Evolutionary conservation across 2,888 invertebrate genomes (phyloP).

Genomic region (Coelogynopora nodosa): DNA sequence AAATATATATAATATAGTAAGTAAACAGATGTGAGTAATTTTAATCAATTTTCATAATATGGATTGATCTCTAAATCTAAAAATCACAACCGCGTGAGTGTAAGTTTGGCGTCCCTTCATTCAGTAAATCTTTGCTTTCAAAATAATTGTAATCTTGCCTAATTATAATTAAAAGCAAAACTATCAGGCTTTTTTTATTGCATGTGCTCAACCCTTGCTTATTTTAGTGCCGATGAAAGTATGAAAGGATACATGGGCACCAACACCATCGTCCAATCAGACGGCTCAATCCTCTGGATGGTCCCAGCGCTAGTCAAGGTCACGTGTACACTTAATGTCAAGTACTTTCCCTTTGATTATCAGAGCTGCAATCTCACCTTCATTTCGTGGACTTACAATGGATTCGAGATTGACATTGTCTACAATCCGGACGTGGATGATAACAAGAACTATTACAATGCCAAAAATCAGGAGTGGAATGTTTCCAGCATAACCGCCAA

Average conservation of each 20-base stretch:
- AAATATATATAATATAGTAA: too few species aligned
- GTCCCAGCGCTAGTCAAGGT: conserved; percentile 63
- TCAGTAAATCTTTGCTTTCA: too few species aligned
- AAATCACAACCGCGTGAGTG: too few species aligned
- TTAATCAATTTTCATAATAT: too few species aligned
- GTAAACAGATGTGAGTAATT: too few species aligned
- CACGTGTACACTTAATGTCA: conserved; percentile 63
- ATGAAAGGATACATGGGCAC: conserved; percentile 80
- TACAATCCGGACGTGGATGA: not conserved
- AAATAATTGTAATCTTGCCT: too few species aligned
- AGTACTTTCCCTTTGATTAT: conserved; percentile 64
- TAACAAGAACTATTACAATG: conserved; percentile 32
- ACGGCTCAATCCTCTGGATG: conserved; percentile 64
- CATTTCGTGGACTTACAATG: conserved; percentile 64
- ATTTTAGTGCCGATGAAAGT: conserved; percentile 89
- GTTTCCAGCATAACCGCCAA: not conserved
- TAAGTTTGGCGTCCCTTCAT: too few species aligned
- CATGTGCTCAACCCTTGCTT: too few species aligned
- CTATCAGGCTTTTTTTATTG: too few species aligned
- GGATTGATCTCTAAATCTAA: too few species aligned
- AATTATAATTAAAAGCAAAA: too few species aligned
- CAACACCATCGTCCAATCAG: conserved; percentile 62
- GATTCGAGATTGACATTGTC: conserved; percentile 49
- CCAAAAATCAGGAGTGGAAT: conserved; percentile 31
- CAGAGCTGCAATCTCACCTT: conserved; percentile 63